phyloP scores from a whole-genome alignment of 2,113 vertebrate genomes.

The Raja brachyura region DNA sequence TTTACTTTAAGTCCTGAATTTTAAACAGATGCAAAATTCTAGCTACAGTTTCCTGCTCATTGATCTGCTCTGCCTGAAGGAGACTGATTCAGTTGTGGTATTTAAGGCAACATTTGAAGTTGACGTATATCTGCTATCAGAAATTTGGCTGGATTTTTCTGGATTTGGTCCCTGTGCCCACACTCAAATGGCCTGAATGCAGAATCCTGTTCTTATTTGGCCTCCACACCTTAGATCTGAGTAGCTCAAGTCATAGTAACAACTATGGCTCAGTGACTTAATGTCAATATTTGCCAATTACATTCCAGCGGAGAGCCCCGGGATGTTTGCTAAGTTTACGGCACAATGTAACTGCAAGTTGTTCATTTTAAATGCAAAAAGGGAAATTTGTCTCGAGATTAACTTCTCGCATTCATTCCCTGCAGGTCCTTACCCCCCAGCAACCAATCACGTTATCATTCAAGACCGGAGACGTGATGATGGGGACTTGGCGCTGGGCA shows the following conservation, averaged over 20 bases:
- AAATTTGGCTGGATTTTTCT: too few relatives aligned
- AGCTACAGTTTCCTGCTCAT: too few relatives aligned
- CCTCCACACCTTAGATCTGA: too few relatives aligned
- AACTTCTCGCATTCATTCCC: neutral
- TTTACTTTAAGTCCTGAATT: too few relatives aligned
- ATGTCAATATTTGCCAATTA: neutral
- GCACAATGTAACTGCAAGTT: neutral
- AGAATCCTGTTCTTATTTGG: neutral
- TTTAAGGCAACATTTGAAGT: too few relatives aligned
- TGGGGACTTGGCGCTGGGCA: constrained; percentile 76
- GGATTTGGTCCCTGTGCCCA: neutral
- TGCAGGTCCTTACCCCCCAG: constrained; percentile 64
- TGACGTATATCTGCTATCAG: too few relatives aligned
- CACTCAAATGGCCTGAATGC: neutral
- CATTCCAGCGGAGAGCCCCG: neutral
- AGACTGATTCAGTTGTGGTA: too few relatives aligned
- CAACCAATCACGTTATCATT: constrained; percentile 74
- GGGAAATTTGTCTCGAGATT: neutral
- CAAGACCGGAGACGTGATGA: constrained; percentile 73
- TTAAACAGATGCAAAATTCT: too few relatives aligned
- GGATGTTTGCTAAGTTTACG: neutral
- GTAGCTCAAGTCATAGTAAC: neutral
- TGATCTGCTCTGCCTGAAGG: too few relatives aligned
- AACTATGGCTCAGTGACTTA: neutral
- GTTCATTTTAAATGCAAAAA: neutral